Evolutionary conservation across 1,140 invertebrate genomes (phyloP).

Genomic region (Apolygus lucorum): DNA sequence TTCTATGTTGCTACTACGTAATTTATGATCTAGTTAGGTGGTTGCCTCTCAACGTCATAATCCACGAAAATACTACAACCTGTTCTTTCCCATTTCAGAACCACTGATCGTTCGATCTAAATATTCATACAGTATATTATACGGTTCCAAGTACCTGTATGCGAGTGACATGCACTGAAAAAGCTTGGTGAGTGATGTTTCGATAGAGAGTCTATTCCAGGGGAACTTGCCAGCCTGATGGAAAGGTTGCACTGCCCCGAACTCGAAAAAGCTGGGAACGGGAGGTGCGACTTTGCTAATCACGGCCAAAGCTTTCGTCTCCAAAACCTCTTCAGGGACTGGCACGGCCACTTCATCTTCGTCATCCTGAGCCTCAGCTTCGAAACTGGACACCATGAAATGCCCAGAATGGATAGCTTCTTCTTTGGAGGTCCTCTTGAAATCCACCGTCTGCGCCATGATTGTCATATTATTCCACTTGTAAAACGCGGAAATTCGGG

Average conservation of each 20-base stretch:
- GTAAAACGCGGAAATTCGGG: too few species aligned
- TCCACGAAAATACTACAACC: too few species aligned
- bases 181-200: constrained; percentile 86
- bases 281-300: constrained; percentile 31
- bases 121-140: too few species aligned
- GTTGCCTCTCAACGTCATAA: too few species aligned
- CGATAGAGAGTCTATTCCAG: constrained; percentile 64
- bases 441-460: constrained; percentile 30
- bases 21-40: too few species aligned
- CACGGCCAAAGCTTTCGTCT: constrained; percentile 34
- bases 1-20: too few species aligned
- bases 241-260: too few species aligned
- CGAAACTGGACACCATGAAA: constrained; percentile 96
- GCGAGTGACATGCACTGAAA: constrained; percentile 95
- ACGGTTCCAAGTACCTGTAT: constrained; percentile 84
- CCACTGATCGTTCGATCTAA: too few species aligned
- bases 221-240: background rate
- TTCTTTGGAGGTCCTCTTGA: constrained; percentile 25
- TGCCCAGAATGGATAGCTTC: constrained; percentile 94
- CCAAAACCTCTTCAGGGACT: constrained; percentile 55
- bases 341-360: constrained; percentile 71
- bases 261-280: too few species aligned
- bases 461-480: constrained; percentile 32
- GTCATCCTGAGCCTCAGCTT: constrained; percentile 82
- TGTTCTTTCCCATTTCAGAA: too few species aligned